Evolutionary conservation across 2,888 invertebrate genomes (phyloP).

Genomic region (Ceriagrion tenellum): DNA sequence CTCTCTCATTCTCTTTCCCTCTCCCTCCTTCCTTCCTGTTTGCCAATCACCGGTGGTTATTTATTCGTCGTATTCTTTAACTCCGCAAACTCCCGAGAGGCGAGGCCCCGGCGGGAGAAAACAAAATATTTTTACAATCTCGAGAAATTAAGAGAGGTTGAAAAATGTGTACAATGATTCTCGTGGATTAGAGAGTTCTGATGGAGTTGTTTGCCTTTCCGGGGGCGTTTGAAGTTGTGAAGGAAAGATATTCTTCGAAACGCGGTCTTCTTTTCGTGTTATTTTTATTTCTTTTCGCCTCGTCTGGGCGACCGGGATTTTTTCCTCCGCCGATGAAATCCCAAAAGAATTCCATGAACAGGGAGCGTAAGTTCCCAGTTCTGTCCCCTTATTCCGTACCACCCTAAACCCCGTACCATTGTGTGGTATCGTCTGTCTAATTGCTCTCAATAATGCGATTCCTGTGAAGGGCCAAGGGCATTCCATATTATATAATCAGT

Average conservation of each 20-base stretch:
- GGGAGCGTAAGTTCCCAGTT: neutral
- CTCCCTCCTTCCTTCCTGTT: neutral
- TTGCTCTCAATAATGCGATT: neutral
- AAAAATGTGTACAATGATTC: neutral
- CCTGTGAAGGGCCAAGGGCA: too few species aligned
- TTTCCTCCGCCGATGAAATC: neutral
- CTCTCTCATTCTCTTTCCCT: too few species aligned
- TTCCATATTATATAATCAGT: too few species aligned
- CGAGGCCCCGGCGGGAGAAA: neutral
- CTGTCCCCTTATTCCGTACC: neutral
- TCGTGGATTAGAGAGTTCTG: slow-evolving; percentile 10
- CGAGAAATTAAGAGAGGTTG: neutral
- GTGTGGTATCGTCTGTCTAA: neutral
- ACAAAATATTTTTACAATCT: slow-evolving; percentile 28
- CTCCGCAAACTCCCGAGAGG: neutral
- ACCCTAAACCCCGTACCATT: neutral
- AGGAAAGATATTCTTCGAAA: neutral
- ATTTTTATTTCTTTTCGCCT: neutral
- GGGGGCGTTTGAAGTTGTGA: neutral
- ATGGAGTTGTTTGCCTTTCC: neutral
- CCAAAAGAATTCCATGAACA: neutral
- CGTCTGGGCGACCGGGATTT: neutral
- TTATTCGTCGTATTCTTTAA: slow-evolving; percentile 22
- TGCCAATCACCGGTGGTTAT: neutral
- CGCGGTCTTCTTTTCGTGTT: neutral